Conservation (phyloP, 2,797 vertebrate species). For the Acanthiza pusilla region DNA sequence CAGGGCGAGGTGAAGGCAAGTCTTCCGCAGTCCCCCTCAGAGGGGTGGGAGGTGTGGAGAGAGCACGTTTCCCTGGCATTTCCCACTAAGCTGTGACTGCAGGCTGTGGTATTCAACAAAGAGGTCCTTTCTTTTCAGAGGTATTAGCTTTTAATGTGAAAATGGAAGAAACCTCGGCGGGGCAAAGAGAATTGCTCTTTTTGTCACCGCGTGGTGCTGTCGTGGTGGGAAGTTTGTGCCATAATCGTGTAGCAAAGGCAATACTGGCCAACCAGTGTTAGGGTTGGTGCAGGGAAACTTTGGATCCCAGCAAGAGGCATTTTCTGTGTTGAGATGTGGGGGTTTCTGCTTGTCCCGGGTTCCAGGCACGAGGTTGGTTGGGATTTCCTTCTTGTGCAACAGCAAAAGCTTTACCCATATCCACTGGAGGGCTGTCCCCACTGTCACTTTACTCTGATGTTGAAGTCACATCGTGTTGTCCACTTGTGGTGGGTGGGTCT, state of each 20-base stretch:
- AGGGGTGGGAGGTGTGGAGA: constrained; percentile 3
- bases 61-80: accelerated
- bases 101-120: not conserved
- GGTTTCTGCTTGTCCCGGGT: not conserved
- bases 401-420: not conserved
- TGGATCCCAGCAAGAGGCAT: not conserved
- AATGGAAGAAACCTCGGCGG: constrained; percentile 20
- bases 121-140: constrained; percentile 59
- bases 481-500: not conserved
- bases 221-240: constrained; percentile 27
- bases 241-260: constrained; percentile 56
- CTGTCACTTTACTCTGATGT: not conserved
- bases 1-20: constrained; percentile 7
- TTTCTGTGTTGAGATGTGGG: not conserved
- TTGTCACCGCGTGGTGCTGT: not conserved
- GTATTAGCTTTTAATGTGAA: constrained; percentile 39
- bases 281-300: not conserved
- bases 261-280: constrained; percentile 56
- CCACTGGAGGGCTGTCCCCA: not conserved
- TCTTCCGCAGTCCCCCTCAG: constrained; percentile 6
- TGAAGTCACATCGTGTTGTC: not conserved
- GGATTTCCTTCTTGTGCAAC: not conserved
- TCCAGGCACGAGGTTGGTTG: not conserved
- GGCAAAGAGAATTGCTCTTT: constrained; percentile 19
- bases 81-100: constrained; percentile 10